These are phyloP conservation scores for Myrmecobius fasciatus DNA, from an alignment of 2,113 vertebrate species.

Conservation along the genomic window DNA sequence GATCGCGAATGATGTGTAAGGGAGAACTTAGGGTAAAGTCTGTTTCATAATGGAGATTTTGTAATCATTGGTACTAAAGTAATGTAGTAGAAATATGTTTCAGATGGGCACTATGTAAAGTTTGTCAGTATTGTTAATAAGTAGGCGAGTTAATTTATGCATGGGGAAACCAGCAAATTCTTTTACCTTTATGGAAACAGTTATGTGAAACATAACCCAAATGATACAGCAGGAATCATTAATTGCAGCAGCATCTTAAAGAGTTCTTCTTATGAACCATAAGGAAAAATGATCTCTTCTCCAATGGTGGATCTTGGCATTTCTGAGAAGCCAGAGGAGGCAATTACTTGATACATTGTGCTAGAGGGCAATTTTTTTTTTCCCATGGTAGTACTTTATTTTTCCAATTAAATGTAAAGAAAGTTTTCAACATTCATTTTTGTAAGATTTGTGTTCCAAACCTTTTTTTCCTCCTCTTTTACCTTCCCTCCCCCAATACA, in stretches of 20 bases:
- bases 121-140: slow-evolving; percentile 1
- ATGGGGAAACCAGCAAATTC: background rate
- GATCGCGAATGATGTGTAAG: slow-evolving; percentile 93
- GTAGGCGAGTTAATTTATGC: slow-evolving; percentile 10
- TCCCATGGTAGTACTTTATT: too few species aligned
- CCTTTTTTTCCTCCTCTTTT: too few species aligned
- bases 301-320: slow-evolving; percentile 2
- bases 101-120: slow-evolving; percentile 11
- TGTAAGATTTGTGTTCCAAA: too few species aligned
- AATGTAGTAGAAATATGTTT: slow-evolving; percentile 11
- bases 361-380: background rate
- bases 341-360: background rate
- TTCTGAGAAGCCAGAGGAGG: background rate
- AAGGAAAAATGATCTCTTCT: slow-evolving; percentile 9
- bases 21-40: slow-evolving; percentile 72
- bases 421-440: too few species aligned
- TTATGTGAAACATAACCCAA: background rate
- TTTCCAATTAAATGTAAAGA: too few species aligned
- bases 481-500: too few species aligned
- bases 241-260: slow-evolving; percentile 23
- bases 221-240: background rate
- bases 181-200: slow-evolving; percentile 20
- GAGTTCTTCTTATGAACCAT: background rate
- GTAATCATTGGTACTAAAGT: slow-evolving; percentile 34
- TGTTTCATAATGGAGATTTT: slow-evolving; percentile 58